These are phyloP conservation scores for Thunnus maccoyii DNA, from an alignment of 2,113 vertebrate species.

Conservation along the genomic window DNA sequence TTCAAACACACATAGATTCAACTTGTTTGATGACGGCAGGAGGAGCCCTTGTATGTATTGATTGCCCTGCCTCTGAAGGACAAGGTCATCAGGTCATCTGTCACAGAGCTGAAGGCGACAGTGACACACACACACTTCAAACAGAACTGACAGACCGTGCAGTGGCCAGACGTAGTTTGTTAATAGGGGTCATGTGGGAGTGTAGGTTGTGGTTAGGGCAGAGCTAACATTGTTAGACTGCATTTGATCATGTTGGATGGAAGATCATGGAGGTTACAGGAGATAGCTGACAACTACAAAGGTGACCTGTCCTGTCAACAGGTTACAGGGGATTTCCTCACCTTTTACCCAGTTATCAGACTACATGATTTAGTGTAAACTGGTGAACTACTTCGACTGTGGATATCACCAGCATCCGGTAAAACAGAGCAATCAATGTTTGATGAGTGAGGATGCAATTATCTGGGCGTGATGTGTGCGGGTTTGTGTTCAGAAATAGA, in stretches of 20 bases:
- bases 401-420: not conserved
- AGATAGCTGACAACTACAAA: slow-evolving; percentile 68
- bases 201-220: slow-evolving; percentile 63
- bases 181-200: slow-evolving; percentile 74
- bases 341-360: slow-evolving; percentile 31
- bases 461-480: not conserved
- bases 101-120: slow-evolving; percentile 64
- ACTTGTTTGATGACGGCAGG: slow-evolving; percentile 62
- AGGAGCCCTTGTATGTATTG: slow-evolving; percentile 73
- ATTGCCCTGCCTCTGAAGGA: slow-evolving; percentile 75
- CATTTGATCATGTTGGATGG: slow-evolving; percentile 70
- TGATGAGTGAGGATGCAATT: not conserved
- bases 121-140: slow-evolving; percentile 74
- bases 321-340: slow-evolving; percentile 54
- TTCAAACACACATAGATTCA: slow-evolving; percentile 46
- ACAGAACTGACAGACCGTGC: slow-evolving; percentile 58
- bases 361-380: slow-evolving; percentile 14
- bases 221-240: slow-evolving; percentile 62
- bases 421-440: not conserved
- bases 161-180: slow-evolving; percentile 54
- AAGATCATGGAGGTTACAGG: slow-evolving; percentile 48
- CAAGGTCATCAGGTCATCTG: slow-evolving; percentile 76
- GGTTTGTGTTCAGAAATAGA: slow-evolving; percentile 24
- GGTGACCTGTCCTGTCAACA: slow-evolving; percentile 42
- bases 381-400: not conserved